A percentile compares a stretch with the other conserved stretches of the same genome.
These are phyloP conservation scores for Hydropotes inermis DNA, from an alignment of 2,113 vertebrate genomes.

Conservation along the genomic window DNA sequence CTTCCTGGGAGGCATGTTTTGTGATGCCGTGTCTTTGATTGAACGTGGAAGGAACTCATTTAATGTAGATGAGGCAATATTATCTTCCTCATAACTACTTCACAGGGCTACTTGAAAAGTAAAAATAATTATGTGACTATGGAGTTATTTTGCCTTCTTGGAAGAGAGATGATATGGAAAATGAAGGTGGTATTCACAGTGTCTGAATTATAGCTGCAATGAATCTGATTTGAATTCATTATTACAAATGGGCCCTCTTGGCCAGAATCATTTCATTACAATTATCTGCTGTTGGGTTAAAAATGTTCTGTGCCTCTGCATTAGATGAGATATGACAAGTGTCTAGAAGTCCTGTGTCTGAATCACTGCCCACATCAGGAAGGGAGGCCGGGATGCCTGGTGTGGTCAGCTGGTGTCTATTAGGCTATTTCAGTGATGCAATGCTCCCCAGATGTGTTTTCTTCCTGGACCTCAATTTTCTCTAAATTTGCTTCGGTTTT, in stretches of 20 bases:
- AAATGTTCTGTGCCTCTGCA: slow-evolving; percentile 46
- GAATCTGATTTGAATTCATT: slow-evolving; percentile 74
- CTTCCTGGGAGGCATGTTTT: background rate
- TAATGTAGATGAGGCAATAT: slow-evolving; percentile 23
- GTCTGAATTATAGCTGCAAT: slow-evolving; percentile 62
- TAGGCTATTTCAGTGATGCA: background rate
- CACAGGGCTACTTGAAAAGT: slow-evolving; percentile 50
- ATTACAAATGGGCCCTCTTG: slow-evolving; percentile 66
- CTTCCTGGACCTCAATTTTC: background rate
- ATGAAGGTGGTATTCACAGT: slow-evolving; percentile 57
- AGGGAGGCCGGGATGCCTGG: background rate
- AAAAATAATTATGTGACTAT: slow-evolving; percentile 68
- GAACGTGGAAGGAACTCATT: slow-evolving; percentile 3
- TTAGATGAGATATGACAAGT: slow-evolving; percentile 51
- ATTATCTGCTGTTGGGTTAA: slow-evolving; percentile 64
- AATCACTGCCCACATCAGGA: background rate
- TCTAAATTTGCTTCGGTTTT: background rate
- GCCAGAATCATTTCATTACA: slow-evolving; percentile 66
- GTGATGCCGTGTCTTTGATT: background rate
- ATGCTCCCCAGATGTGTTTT: background rate
- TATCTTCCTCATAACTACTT: slow-evolving; percentile 47
- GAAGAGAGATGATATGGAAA: slow-evolving; percentile 60
- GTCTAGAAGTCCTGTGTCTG: background rate
- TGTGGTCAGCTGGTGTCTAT: background rate
- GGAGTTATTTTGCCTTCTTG: slow-evolving; percentile 63